phyloP scores from a whole-genome alignment of 1,140 invertebrate genomes.

The Atopsyche davidsoni region DNA sequence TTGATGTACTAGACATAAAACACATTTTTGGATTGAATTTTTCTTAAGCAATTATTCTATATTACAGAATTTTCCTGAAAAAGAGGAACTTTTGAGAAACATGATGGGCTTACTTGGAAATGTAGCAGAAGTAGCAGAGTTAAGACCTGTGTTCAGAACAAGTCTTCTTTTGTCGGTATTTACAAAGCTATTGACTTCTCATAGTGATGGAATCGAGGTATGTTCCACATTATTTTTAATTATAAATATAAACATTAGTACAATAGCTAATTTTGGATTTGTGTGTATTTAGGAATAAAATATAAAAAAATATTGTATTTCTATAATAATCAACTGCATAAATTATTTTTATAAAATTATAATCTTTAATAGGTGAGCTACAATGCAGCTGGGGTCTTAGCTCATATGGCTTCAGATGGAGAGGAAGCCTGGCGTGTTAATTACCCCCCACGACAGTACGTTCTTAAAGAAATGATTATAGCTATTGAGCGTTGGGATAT shows the following conservation, averaged over 20 bases:
- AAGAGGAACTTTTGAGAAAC: slow-evolving; percentile 83
- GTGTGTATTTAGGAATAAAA: too few species aligned
- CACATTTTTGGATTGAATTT: not conserved
- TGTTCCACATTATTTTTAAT: slow-evolving; percentile 17
- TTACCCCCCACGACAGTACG: slow-evolving; percentile 62
- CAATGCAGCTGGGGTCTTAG: slow-evolving; percentile 92
- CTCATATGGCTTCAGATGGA: slow-evolving; percentile 93
- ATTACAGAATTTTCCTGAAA: slow-evolving; percentile 73
- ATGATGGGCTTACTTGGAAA: slow-evolving; percentile 97
- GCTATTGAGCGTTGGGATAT: slow-evolving; percentile 88
- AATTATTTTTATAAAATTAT: too few species aligned
- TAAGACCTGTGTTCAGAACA: slow-evolving; percentile 83
- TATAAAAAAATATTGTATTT: too few species aligned
- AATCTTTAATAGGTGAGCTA: too few species aligned
- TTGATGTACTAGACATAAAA: not conserved
- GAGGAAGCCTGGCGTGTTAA: slow-evolving; percentile 72
- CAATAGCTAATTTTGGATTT: slow-evolving; percentile 4
- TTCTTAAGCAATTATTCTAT: not conserved
- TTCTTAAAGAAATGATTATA: slow-evolving; percentile 67
- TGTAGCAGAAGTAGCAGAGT: slow-evolving; percentile 84
- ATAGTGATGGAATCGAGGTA: slow-evolving; percentile 91
- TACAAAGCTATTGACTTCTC: slow-evolving; percentile 73
- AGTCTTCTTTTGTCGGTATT: slow-evolving; percentile 80
- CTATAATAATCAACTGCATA: too few species aligned
- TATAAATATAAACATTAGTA: not conserved